Conservation (phyloP, 2,113 vertebrate genomes). For the Himantopus leucocephalus region DNA sequence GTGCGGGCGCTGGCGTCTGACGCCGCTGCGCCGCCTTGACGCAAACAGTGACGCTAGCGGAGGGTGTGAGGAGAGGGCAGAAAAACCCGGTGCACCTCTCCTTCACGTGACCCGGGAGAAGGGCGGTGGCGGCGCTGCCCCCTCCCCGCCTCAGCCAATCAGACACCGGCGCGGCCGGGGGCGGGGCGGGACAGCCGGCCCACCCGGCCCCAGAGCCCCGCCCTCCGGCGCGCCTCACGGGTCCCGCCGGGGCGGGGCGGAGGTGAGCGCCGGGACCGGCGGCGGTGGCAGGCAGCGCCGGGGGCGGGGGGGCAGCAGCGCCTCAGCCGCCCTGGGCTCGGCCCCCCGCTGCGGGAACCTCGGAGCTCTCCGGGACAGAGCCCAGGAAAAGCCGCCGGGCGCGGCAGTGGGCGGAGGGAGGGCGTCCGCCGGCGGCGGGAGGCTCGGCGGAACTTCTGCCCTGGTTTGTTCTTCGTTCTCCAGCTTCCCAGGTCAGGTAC, state of each 20-base stretch:
- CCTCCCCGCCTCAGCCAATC: background rate
- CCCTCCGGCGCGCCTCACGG: background rate
- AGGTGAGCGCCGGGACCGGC: background rate
- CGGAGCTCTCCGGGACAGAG: too few relatives aligned
- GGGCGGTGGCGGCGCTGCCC: background rate
- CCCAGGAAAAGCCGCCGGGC: background rate
- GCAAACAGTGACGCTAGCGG: background rate
- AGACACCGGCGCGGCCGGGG: too few relatives aligned
- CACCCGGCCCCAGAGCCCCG: background rate
- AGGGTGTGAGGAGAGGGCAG: too few relatives aligned
- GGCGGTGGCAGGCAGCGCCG: too few relatives aligned
- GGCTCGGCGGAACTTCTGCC: background rate
- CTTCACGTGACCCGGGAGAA: background rate
- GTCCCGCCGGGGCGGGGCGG: background rate
- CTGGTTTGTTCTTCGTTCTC: background rate
- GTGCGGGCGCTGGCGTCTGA: background rate
- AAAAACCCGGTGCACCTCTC: fast-evolving
- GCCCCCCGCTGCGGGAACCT: background rate
- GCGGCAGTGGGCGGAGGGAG: too few relatives aligned
- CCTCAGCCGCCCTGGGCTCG: background rate
- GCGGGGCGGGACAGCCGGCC: too few relatives aligned
- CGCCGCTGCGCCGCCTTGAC: background rate
- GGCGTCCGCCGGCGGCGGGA: background rate
- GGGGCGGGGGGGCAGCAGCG: background rate
- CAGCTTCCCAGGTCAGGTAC: background rate